Percentiles rank a stretch among this genome's conserved stretches.
Evolutionary conservation across 2,888 invertebrate species (phyloP).

Genomic region (Orthosia gothica): DNA sequence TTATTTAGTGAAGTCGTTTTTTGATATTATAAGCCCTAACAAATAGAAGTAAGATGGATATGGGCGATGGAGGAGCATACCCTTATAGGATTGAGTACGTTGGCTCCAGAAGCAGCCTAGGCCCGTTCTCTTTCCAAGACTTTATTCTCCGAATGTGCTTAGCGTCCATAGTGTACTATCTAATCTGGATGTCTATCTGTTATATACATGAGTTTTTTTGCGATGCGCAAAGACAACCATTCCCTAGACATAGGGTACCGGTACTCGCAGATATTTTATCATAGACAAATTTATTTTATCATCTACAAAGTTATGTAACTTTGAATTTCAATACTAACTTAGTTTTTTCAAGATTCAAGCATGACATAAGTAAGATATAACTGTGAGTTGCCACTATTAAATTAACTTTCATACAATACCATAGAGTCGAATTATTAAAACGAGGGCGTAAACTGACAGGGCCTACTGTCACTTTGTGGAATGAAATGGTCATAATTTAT

Average conservation of each 20-base stretch:
- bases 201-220: constrained; percentile 62
- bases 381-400: constrained; percentile 15
- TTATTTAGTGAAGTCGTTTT: constrained; percentile 79
- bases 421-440: not conserved
- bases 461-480: constrained; percentile 1
- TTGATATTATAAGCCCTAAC: constrained; percentile 76
- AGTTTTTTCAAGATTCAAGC: constrained; percentile 40
- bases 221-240: not conserved
- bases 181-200: constrained; percentile 68
- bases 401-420: constrained; percentile 31
- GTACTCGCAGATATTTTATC: constrained; percentile 38
- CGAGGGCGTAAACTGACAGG: not conserved
- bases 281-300: constrained; percentile 4
- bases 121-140: constrained; percentile 65
- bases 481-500: constrained; percentile 8
- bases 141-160: constrained; percentile 74
- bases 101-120: not conserved
- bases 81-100: constrained; percentile 36
- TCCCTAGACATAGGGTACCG: constrained; percentile 23
- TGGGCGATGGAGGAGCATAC: constrained; percentile 18
- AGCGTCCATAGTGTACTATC: constrained; percentile 74
- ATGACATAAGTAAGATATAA: constrained; percentile 23
- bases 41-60: constrained; percentile 41
- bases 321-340: constrained; percentile 10
- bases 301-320: not conserved